phyloP scores from a whole-genome alignment of 30 jellyfish, hydroid and myxozoan genomes.

The Clytia hemisphaerica region DNA sequence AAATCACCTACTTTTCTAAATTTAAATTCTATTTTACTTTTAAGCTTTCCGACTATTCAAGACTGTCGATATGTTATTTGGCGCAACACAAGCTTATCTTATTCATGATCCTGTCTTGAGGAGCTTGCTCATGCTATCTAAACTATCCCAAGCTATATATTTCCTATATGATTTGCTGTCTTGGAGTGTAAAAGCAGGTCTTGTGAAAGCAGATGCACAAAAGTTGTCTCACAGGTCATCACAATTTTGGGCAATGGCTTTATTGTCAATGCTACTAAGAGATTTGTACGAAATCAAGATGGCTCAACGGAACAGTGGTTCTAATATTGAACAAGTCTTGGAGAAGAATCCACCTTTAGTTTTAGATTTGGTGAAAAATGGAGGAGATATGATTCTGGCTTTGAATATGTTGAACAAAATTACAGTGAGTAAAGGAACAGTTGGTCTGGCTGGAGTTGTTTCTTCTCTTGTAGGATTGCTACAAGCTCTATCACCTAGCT shows the following conservation, averaged over 20 bases:
- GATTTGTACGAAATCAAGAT: slow-evolving; percentile 67
- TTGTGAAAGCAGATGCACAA: slow-evolving; percentile 57
- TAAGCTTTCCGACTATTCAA: slow-evolving; percentile 86
- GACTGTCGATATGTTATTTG: slow-evolving; percentile 76
- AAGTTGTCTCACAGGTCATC: slow-evolving; percentile 62
- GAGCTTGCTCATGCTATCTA: slow-evolving; percentile 50
- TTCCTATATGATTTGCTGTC: slow-evolving; percentile 59
- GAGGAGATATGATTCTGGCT: slow-evolving; percentile 56
- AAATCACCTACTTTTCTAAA: not conserved
- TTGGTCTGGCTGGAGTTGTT: slow-evolving; percentile 66
- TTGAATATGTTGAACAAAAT: slow-evolving; percentile 71
- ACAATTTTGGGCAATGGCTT: slow-evolving; percentile 81
- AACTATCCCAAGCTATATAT: slow-evolving; percentile 59
- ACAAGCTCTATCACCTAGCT: slow-evolving; percentile 43
- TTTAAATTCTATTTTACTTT: not conserved
- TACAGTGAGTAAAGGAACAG: slow-evolving; percentile 39
- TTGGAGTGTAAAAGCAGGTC: slow-evolving; percentile 84
- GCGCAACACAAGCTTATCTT: slow-evolving; percentile 56
- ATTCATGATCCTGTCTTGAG: slow-evolving; percentile 78
- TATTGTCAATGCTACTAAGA: slow-evolving; percentile 51
- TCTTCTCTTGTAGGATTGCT: slow-evolving; percentile 76
- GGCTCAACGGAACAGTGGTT: slow-evolving; percentile 17
- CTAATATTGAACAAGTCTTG: slow-evolving; percentile 20
- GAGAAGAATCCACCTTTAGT: slow-evolving; percentile 56
- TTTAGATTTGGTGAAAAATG: slow-evolving; percentile 51